Percentiles rank a stretch among this genome's conserved stretches.
Evolutionary conservation across 2,113 vertebrate species (phyloP).

Genomic region (Carollia perspicillata): DNA sequence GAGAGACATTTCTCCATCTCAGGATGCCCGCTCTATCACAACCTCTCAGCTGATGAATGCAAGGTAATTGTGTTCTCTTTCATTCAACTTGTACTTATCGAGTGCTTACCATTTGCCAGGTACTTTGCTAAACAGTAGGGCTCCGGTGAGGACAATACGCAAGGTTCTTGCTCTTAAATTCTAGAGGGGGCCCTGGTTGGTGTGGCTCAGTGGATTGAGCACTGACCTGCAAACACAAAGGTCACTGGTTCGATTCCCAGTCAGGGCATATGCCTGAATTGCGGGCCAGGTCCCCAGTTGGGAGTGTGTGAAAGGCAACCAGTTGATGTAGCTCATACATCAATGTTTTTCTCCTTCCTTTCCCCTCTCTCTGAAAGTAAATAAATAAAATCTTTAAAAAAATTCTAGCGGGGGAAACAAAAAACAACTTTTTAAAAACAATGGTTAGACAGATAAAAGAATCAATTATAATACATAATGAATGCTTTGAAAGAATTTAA

Average conservation of each 20-base stretch:
- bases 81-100: neutral
- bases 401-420: neutral
- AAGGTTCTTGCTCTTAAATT: neutral
- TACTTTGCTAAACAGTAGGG: neutral
- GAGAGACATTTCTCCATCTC: slow-evolving; percentile 98
- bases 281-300: too few species aligned
- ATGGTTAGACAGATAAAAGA: neutral
- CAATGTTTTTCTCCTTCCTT: too few species aligned
- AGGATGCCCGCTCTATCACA: slow-evolving; percentile 97
- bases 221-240: too few species aligned
- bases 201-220: too few species aligned
- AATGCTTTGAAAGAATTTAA: slow-evolving; percentile 7
- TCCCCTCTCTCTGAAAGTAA: too few species aligned
- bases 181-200: neutral
- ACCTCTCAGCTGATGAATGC: slow-evolving; percentile 98
- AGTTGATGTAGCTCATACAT: too few species aligned
- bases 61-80: slow-evolving; percentile 84
- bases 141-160: neutral
- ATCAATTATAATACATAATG: neutral
- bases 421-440: neutral
- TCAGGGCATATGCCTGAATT: too few species aligned
- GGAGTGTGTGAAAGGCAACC: too few species aligned
- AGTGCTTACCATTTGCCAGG: neutral
- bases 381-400: too few species aligned
- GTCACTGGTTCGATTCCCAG: too few species aligned